A percentile compares a stretch with the other conserved stretches of the same genome.
phyloP scores from a whole-genome alignment of 2,797 vertebrate species.

The Taenioides sp. region DNA sequence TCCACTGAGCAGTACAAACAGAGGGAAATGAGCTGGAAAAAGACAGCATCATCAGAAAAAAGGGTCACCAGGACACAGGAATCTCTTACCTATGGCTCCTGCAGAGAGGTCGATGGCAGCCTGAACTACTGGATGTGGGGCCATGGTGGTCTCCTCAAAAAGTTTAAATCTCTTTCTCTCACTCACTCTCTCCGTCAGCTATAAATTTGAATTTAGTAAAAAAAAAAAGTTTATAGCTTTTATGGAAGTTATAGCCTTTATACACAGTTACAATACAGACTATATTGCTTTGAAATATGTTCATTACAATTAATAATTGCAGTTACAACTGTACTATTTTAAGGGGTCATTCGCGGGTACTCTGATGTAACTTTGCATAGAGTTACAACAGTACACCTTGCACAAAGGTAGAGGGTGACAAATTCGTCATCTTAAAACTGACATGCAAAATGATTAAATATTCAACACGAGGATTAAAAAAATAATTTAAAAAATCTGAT shows the following conservation, averaged over 20 bases:
- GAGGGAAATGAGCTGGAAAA: slow-evolving; percentile 55
- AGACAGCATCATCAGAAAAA: slow-evolving; percentile 53
- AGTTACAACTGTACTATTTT: background rate
- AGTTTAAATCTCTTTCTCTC: slow-evolving; percentile 18
- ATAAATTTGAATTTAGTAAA: slow-evolving; percentile 10
- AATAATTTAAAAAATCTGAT: too few species aligned
- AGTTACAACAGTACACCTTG: background rate
- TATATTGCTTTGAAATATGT: background rate
- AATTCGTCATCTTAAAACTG: background rate
- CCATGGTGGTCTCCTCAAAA: slow-evolving; percentile 77
- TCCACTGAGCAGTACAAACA: slow-evolving; percentile 20
- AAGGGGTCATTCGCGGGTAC: too few species aligned
- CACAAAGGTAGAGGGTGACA: background rate
- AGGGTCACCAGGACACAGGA: background rate
- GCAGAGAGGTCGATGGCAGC: slow-evolving; percentile 93
- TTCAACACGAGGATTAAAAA: background rate
- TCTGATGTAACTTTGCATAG: background rate
- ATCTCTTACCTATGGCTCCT: slow-evolving; percentile 89
- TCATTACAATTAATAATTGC: background rate
- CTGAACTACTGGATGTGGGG: slow-evolving; percentile 87
- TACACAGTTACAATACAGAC: background rate
- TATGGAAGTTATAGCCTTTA: background rate
- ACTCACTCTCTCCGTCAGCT: slow-evolving; percentile 20
- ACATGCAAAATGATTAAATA: background rate
- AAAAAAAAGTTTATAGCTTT: background rate